A percentile compares a stretch with the other conserved stretches of the same genome.
These are phyloP conservation scores for Protula sp. DNA, from an alignment of 2,888 invertebrate species.

Conservation along the genomic window DNA sequence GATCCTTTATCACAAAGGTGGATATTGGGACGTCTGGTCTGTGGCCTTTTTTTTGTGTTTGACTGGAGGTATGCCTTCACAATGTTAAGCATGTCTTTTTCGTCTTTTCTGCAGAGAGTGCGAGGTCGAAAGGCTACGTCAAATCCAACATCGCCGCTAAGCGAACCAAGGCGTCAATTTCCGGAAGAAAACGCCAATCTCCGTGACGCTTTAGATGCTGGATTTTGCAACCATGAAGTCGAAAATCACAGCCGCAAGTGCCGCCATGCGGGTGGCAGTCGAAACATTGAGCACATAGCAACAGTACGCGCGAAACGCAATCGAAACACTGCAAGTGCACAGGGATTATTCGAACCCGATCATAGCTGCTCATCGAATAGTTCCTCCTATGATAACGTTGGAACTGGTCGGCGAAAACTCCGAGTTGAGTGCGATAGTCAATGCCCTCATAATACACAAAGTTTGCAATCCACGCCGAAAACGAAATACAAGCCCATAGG, in stretches of 20 bases:
- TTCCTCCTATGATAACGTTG: neutral
- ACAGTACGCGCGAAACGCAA: neutral
- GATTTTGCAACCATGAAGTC: neutral
- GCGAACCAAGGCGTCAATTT: constrained; percentile 28
- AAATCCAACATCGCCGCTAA: constrained; percentile 81
- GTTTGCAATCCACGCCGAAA: neutral
- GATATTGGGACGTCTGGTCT: too few relatives aligned
- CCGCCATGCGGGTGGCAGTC: neutral
- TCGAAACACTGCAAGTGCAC: neutral
- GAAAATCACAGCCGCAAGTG: neutral
- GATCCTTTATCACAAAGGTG: too few relatives aligned
- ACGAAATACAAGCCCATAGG: constrained; percentile 7
- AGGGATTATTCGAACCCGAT: neutral
- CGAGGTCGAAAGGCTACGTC: constrained; percentile 76
- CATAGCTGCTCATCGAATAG: neutral
- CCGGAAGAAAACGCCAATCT: constrained; percentile 28
- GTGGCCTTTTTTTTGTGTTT: too few relatives aligned
- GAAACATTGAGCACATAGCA: neutral
- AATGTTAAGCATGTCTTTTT: neutral
- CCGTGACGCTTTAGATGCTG: neutral
- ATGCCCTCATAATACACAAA: neutral
- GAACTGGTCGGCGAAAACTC: neutral
- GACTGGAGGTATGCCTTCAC: too few relatives aligned
- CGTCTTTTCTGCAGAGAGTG: constrained; percentile 35
- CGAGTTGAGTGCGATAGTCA: neutral